A percentile compares a stretch with the other conserved stretches of the same genome.
Conservation (phyloP, 2,113 vertebrate species). For the Cettia cetti region DNA sequence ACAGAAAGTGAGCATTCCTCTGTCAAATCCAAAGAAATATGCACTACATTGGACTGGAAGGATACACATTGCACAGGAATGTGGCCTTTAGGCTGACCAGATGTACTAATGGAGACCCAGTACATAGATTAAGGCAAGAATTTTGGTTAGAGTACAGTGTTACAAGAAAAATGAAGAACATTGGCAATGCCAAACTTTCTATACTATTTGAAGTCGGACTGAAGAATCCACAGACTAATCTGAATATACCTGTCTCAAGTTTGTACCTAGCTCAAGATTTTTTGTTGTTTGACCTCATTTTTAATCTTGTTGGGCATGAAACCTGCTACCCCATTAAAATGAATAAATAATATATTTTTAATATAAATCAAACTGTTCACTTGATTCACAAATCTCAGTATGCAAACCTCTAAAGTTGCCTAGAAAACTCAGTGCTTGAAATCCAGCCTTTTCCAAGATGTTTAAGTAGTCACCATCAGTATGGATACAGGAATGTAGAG, state of each 20-base stretch:
- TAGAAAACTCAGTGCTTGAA: background rate
- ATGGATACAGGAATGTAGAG: background rate
- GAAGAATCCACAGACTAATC: background rate
- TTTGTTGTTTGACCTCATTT: background rate
- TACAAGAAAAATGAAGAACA: background rate
- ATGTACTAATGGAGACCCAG: background rate
- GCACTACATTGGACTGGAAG: background rate
- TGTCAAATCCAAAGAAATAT: background rate
- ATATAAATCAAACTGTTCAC: background rate
- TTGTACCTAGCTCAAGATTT: background rate
- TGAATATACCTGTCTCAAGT: background rate
- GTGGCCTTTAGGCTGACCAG: background rate
- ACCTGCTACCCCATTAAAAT: background rate
- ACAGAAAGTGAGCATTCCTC: background rate
- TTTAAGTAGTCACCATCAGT: too few species aligned
- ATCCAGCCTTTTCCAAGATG: background rate
- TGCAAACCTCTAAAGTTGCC: background rate
- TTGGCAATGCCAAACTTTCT: background rate
- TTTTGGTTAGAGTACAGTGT: background rate
- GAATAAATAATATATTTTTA: background rate
- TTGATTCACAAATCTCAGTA: background rate
- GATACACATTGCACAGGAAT: rapidly evolving
- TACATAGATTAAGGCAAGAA: rapidly evolving
- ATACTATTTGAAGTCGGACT: background rate
- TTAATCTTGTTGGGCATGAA: background rate